These are phyloP conservation scores for Nemoura dubitans DNA, from an alignment of 2,888 invertebrate genomes.

Conservation along the genomic window DNA sequence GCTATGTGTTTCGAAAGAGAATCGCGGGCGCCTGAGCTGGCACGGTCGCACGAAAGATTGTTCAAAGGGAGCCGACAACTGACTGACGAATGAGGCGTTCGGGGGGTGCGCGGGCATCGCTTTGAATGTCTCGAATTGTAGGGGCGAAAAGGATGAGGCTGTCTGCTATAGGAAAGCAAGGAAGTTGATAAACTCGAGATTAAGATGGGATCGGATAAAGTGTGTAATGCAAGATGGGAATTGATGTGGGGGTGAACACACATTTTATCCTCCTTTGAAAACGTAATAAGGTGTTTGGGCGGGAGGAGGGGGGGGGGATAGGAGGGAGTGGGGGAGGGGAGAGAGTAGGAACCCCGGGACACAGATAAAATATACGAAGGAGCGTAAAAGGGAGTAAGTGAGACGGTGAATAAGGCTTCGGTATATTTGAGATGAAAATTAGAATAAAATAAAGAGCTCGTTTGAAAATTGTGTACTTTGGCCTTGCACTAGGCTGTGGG, in stretches of 20 bases:
- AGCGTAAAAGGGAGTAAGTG: not conserved
- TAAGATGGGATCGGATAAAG: slow-evolving; percentile 17
- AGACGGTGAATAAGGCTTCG: not conserved
- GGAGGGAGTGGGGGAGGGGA: not conserved
- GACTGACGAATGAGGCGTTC: no score
- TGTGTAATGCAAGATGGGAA: not conserved
- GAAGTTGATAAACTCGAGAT: slow-evolving; percentile 22
- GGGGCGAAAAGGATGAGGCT: no score
- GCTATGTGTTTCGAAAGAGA: no score
- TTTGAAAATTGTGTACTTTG: no score
- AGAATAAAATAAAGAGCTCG: no score
- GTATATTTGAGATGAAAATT: no score
- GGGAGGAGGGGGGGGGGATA: not conserved
- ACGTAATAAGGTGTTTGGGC: slow-evolving; percentile 24
- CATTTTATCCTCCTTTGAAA: slow-evolving; percentile 28
- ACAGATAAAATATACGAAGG: slow-evolving; percentile 7
- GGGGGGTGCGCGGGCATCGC: no score
- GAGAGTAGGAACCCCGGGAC: not conserved
- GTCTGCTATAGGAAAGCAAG: not conserved
- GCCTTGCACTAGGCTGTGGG: not conserved
- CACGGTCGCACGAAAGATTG: no score
- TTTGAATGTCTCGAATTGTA: no score
- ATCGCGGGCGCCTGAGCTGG: no score
- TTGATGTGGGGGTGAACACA: not conserved
- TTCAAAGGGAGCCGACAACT: no score